Evolutionary conservation across 2,797 vertebrate species (phyloP), one percentile per base, ranked within the genome.

Genomic region (Myotis planiceps): DNA sequence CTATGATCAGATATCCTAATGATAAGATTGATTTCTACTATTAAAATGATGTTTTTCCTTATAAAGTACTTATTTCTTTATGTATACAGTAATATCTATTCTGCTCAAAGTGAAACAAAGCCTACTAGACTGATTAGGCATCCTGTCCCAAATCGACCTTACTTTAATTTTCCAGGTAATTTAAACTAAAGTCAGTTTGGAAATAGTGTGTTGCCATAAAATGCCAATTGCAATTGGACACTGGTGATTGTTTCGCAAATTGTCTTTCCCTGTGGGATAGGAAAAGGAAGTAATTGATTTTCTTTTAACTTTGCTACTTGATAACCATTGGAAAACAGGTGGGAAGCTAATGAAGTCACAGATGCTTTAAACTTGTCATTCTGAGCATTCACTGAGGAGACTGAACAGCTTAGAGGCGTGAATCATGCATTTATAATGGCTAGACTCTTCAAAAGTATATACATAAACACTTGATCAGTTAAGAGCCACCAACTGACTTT

Each of bases 201-300:
- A 91, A 76, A 69, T 37, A 42, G 58, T 47, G 53, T 58, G 9
- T 80, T 94, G 71, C 76, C 66, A 88, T 76, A 91, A 96, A 92
- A 81, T 85, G 42, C 71, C 96, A 53, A 91, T 76, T 65, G 47
- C 74, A 91, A 14, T 65, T 49, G 65, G 45, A 49, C 86, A 55
- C 74, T 86, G 39, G 37, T 72, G 89, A 91, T 85, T 90, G 92
- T 96, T 96, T 96, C 29, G 65, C 92, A 65, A 97, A 88, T 9
- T 72, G 23, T 74, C 83, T 94, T 91, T 96, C 89, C 79, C 65
- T 91, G 45, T 45, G 47, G 78, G 66, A 84, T 51, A 89, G 37
- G 29, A 86, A 88, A 94, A 60, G 60, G 79, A 93, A 91, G 39
- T 42, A 34, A 89, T 91, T 93, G 93, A 95, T 91, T 94, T 96